Evolutionary conservation across 2,113 vertebrate species (phyloP).

Genomic region (Phrynocephalus versicolor): DNA sequence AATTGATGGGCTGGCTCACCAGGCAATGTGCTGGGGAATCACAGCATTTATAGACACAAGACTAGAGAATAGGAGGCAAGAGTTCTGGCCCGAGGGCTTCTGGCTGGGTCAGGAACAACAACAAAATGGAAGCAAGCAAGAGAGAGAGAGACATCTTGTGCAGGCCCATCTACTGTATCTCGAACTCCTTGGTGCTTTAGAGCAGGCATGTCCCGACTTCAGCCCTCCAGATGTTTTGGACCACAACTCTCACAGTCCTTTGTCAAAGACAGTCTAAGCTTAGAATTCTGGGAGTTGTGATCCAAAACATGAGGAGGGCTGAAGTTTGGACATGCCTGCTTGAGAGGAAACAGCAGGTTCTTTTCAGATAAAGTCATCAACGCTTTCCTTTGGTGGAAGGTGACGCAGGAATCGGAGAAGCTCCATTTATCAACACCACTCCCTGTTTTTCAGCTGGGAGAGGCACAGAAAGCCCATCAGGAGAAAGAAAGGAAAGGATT

Average conservation of each 20-base stretch:
- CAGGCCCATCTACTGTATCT: too few relatives aligned
- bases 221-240: too few relatives aligned
- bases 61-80: neutral
- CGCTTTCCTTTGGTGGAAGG: neutral
- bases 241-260: too few relatives aligned
- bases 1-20: conserved; percentile 1
- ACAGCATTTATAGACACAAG: neutral
- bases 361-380: neutral
- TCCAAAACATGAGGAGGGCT: too few relatives aligned
- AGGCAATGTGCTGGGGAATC: neutral
- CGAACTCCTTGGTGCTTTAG: too few relatives aligned
- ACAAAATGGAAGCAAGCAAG: too few relatives aligned
- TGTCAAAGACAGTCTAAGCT: too few relatives aligned
- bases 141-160: neutral
- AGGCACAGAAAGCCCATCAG: neutral
- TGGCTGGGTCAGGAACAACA: neutral
- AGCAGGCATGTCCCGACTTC: too few relatives aligned
- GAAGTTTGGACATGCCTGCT: too few relatives aligned
- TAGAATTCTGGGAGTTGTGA: too few relatives aligned
- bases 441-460: neutral
- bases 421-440: neutral
- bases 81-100: neutral
- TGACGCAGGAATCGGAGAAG: too few relatives aligned
- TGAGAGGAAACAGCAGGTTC: too few relatives aligned
- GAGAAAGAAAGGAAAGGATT: neutral